Evolutionary conservation across 2,113 vertebrate species (phyloP).

Genomic region (Mesocricetus auratus): DNA sequence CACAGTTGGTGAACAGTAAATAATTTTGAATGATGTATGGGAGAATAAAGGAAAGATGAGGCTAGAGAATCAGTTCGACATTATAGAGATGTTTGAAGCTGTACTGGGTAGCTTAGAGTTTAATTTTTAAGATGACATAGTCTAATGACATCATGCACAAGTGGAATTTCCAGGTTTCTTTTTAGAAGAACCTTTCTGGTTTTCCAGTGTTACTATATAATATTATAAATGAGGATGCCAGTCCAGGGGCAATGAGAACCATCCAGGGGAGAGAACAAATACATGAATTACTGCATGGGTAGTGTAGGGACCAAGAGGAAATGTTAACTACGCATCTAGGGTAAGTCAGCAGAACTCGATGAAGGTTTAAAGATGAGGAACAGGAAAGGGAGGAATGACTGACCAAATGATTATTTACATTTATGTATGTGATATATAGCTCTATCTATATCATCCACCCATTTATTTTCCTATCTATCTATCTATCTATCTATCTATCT

Average conservation of each 20-base stretch:
- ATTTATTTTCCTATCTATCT: too few species aligned
- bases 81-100: background rate
- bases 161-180: background rate
- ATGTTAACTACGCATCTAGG: background rate
- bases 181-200: background rate
- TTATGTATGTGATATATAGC: background rate
- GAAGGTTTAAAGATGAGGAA: background rate
- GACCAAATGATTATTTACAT: background rate
- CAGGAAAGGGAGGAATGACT: constrained; percentile 1
- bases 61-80: background rate
- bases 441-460: background rate
- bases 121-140: constrained; percentile 53
- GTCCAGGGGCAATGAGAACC: background rate
- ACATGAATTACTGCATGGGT: background rate
- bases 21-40: background rate
- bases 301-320: background rate
- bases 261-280: background rate
- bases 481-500: too few species aligned
- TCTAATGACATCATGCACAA: background rate
- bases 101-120: background rate
- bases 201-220: background rate
- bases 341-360: background rate
- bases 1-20: background rate
- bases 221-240: constrained; percentile 1
- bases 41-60: background rate